A percentile compares a stretch with the other conserved stretches of the same genome.
Conservation (phyloP, 2,888 invertebrate genomes). For the Iphiclides podalirius region DNA sequence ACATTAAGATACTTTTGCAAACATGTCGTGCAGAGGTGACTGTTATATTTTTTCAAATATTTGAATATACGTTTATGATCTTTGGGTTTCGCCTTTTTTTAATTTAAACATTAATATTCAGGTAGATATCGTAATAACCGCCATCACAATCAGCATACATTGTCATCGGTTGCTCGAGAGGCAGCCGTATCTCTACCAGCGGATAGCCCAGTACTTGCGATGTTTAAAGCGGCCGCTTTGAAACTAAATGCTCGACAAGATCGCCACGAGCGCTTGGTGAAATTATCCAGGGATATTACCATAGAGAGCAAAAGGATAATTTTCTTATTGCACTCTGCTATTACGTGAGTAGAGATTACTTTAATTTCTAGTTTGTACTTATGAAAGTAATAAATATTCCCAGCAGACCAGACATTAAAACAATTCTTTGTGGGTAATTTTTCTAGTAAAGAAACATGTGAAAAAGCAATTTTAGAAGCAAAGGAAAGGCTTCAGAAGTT, state of each 20-base stretch:
- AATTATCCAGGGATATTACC: conserved; percentile 90
- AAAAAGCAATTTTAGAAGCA: conserved; percentile 70
- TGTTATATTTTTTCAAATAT: too few species aligned
- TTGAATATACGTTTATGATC: too few species aligned
- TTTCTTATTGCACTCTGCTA: conserved; percentile 88
- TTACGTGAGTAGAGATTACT: conserved; percentile 58
- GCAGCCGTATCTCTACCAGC: conserved; percentile 48
- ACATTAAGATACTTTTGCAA: too few species aligned
- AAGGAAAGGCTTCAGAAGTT: conserved; percentile 83
- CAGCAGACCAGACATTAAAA: too few species aligned
- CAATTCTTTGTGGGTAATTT: too few species aligned
- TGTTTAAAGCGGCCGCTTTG: conserved; percentile 82
- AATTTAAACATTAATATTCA: conserved; percentile 33
- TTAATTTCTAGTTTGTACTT: conserved; percentile 2
- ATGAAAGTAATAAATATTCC: too few species aligned
- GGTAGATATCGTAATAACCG: conserved; percentile 45
- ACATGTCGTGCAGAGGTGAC: too few species aligned
- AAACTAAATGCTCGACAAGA: conserved; percentile 90
- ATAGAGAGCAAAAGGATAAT: conserved; percentile 95
- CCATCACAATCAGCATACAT: conserved; percentile 45
- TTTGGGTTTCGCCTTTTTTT: too few species aligned
- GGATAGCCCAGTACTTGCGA: conserved; percentile 77
- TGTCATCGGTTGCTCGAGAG: conserved; percentile 55
- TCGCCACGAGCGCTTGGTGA: conserved; percentile 89
- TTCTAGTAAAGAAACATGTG: conserved; percentile 57